Evolutionary conservation across 2,797 vertebrate species (phyloP).

Genomic region (Epinephelus awoara): DNA sequence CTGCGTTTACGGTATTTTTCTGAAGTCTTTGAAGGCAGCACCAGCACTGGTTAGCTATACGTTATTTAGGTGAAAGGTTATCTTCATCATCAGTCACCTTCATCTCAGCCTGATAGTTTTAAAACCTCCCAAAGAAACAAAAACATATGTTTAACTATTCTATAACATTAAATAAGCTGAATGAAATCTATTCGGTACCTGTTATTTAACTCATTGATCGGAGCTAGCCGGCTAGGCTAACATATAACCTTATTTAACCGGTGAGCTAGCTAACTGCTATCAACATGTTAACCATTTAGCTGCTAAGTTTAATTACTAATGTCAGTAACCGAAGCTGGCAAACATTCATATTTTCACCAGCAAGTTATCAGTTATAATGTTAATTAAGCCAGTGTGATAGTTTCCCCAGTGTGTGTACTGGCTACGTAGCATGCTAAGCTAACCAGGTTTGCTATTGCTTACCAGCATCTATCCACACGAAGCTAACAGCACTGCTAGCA

Average conservation of each 20-base stretch:
- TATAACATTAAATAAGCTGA: background rate
- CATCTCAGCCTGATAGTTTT: background rate
- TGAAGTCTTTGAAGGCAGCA: conserved; percentile 33
- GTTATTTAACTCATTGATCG: background rate
- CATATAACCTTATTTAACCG: conserved; percentile 8
- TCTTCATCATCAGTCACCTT: conserved; percentile 39
- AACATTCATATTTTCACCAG: fast-evolving
- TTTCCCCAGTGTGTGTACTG: too few relatives aligned
- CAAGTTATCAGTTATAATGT: fast-evolving
- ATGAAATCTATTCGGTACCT: fast-evolving
- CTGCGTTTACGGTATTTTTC: too few relatives aligned
- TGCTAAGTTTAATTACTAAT: background rate
- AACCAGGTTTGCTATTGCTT: background rate
- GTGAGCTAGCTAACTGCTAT: conserved; percentile 33
- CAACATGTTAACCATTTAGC: background rate
- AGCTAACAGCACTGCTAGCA: background rate
- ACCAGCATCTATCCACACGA: fast-evolving
- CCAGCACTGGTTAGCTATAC: background rate
- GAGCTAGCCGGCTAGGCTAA: background rate
- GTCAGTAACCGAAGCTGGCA: background rate
- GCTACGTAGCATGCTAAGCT: conserved; percentile 32
- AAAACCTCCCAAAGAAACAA: fast-evolving
- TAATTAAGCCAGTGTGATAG: background rate
- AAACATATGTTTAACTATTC: fast-evolving
- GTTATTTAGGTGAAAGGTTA: conserved; percentile 78